A percentile compares a stretch with the other conserved stretches of the same genome.
Conservation (phyloP, 2,888 invertebrate genomes). For the Acanthosepion lycidas region DNA sequence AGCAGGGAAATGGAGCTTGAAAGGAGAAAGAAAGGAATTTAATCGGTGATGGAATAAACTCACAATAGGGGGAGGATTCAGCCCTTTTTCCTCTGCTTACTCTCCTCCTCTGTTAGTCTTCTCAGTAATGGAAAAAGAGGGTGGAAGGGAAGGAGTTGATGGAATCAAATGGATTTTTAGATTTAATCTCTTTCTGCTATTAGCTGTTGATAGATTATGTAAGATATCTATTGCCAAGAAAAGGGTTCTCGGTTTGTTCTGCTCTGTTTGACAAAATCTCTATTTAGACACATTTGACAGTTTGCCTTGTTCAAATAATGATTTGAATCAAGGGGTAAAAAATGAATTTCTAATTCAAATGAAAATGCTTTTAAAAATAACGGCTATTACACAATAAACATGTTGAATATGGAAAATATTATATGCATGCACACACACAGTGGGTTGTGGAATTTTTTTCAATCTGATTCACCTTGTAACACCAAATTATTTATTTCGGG, state of each 20-base stretch:
- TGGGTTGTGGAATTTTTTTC: too few relatives aligned
- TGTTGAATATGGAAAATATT: too few relatives aligned
- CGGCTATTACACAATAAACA: too few relatives aligned
- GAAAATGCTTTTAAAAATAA: too few relatives aligned
- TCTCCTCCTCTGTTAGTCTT: too few relatives aligned
- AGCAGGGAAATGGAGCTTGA: not conserved
- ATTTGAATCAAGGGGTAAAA: not conserved
- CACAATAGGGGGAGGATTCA: not conserved
- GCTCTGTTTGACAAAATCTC: slow-evolving; percentile 4
- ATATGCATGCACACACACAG: too few relatives aligned
- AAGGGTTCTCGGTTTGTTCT: not conserved
- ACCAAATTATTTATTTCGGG: too few relatives aligned
- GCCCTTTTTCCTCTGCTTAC: not conserved
- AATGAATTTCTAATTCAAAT: not conserved
- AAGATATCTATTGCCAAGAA: not conserved
- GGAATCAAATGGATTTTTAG: slow-evolving; percentile 2
- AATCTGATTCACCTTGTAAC: too few relatives aligned
- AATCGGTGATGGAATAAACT: not conserved
- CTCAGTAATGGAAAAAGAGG: too few relatives aligned
- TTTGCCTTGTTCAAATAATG: not conserved
- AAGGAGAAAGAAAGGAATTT: not conserved
- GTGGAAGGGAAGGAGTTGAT: not conserved
- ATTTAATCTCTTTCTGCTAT: not conserved
- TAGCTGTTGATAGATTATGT: not conserved
- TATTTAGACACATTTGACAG: not conserved